Base-by-base conservation (phyloP, 1,140 invertebrate species). In the Semibalanus balanoides region DNA sequence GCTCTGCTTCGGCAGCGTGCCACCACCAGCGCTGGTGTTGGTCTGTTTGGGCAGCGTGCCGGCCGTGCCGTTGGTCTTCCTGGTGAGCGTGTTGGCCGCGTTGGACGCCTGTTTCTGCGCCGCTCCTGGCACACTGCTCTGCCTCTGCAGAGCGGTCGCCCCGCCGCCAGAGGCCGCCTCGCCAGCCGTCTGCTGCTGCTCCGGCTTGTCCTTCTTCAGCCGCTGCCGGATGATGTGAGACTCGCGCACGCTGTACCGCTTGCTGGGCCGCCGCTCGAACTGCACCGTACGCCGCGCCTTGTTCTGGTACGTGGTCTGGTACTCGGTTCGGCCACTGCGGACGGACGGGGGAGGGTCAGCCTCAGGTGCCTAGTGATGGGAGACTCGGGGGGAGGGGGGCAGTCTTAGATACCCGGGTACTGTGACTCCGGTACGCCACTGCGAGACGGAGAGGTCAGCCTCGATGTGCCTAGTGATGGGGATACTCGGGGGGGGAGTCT, bases 161-260 rank as follows among this genome's bases (percentile, higher is more conserved):
- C 64, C 28, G 43, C 30, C 40, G 25, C 3, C 64, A n/a, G n/a
- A n/a, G n/a, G 29, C n/a, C 30, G 69, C 31, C 31, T 72, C 72
- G 51, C 64, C 35, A 30, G 31, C 35, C 19, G 30, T 30, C 40
- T 40, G 75, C n/a, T 28, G 29, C n/a, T 31, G n/a, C 27, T 40
- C n/a, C 30, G 28, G 28, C 9, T 75, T 75, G 25, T 85, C 84
- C 82, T 88, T 87, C 81, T 88, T 88, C 77, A 92, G 90, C 76
- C 90, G 86, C 82, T 94, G 92, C 31, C 91, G 83, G 29, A 93
- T 82, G 69, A 94, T 89, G 82, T 94, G 92, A 75, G 91, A 93
- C 82, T 95, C 93, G 74, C 96, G 85, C 74, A 95, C 87, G 30
- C 94, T 95, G 83, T 96, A 99, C 76, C 97, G 86, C 83, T 99